Conservation (phyloP, 30 jellyfish, hydroid and myxozoan genomes). For the Mastigias papua region DNA sequence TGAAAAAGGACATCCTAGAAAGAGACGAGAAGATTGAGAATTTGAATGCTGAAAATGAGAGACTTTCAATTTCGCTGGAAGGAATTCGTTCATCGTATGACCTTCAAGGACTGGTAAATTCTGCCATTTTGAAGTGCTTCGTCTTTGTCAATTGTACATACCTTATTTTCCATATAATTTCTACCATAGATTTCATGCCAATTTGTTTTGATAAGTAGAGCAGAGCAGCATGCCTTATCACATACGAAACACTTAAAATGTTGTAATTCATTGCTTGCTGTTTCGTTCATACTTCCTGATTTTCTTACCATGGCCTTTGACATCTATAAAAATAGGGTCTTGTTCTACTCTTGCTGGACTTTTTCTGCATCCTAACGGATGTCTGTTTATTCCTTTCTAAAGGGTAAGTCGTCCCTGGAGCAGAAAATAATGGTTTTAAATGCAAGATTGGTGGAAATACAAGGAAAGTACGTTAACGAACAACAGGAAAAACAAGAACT, state of each 20-base stretch:
- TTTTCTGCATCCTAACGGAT: neutral
- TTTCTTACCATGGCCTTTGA: too few relatives aligned
- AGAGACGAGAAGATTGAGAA: conserved; percentile 26
- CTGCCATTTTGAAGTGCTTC: neutral
- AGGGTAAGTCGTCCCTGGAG: conserved; percentile 70
- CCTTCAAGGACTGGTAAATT: conserved; percentile 68
- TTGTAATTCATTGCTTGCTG: too few relatives aligned
- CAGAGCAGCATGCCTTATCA: too few relatives aligned
- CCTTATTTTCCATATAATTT: too few relatives aligned
- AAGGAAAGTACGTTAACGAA: conserved; percentile 71
- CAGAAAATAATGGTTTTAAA: conserved; percentile 61
- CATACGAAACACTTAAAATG: too few relatives aligned
- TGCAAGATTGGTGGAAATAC: conserved; percentile 75
- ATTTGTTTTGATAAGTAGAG: too few relatives aligned
- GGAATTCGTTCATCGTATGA: conserved; percentile 59
- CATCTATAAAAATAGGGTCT: too few relatives aligned
- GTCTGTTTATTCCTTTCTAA: neutral
- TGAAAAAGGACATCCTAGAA: conserved; percentile 53
- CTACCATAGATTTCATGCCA: too few relatives aligned
- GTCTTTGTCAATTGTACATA: too few relatives aligned
- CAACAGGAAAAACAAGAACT: conserved; percentile 76
- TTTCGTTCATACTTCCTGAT: too few relatives aligned
- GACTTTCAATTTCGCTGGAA: conserved; percentile 34
- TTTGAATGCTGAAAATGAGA: conserved; percentile 68
- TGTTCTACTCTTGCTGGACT: neutral